Evolutionary conservation across 1,140 invertebrate genomes (phyloP).

Genomic region (Dendrolimus punctatus): DNA sequence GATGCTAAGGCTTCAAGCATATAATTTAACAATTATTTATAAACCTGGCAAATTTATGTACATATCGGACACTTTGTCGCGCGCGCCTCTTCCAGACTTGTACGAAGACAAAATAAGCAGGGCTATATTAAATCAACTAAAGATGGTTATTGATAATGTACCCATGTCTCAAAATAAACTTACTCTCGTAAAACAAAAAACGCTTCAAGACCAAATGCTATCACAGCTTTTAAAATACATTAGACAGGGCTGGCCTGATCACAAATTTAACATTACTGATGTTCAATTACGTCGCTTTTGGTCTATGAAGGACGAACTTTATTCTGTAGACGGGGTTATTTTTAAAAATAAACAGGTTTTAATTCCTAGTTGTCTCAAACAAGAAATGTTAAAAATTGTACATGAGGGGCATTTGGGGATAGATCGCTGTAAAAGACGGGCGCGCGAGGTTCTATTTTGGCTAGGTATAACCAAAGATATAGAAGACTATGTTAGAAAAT

Average conservation of each 20-base stretch:
- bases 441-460: slow-evolving; percentile 48
- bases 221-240: slow-evolving; percentile 6
- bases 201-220: too few relatives aligned
- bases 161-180: too few relatives aligned
- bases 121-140: too few relatives aligned
- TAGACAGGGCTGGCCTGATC: slow-evolving; percentile 11
- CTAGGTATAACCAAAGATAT: slow-evolving; percentile 39
- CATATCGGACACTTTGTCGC: too few relatives aligned
- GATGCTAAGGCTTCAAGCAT: too few relatives aligned
- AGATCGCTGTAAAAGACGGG: slow-evolving; percentile 30
- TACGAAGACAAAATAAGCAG: too few relatives aligned
- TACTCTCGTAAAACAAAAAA: too few relatives aligned
- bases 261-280: slow-evolving; percentile 7
- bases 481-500: slow-evolving; percentile 26
- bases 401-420: slow-evolving; percentile 32
- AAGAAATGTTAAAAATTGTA: slow-evolving; percentile 5
- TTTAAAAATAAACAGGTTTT: slow-evolving; percentile 6
- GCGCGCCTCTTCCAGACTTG: too few relatives aligned
- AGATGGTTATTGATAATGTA: too few relatives aligned
- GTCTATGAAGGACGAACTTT: slow-evolving; percentile 10
- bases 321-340: slow-evolving; percentile 6
- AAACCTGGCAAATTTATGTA: too few relatives aligned
- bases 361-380: slow-evolving; percentile 4
- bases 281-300: slow-evolving; percentile 7
- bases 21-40: too few relatives aligned